Conservation (phyloP, 2,113 vertebrate species). For the Mirza zaza region DNA sequence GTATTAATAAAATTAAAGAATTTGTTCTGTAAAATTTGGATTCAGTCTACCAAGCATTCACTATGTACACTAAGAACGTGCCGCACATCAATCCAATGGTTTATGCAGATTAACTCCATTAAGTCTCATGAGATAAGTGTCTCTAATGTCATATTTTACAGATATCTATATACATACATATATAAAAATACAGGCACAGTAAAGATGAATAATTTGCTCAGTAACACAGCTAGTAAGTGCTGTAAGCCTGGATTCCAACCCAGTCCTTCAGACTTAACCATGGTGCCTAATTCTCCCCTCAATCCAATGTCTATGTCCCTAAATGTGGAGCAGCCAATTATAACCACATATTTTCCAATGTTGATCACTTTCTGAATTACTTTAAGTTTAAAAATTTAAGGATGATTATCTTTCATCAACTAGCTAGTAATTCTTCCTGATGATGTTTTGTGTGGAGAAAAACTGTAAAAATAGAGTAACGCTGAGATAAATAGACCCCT, state of each 20-base stretch:
- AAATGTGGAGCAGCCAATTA: background rate
- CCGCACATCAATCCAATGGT: background rate
- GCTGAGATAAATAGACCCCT: background rate
- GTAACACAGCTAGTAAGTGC: background rate
- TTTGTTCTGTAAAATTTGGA: too few relatives aligned
- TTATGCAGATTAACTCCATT: background rate
- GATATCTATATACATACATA: background rate
- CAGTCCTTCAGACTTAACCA: background rate
- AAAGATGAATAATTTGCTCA: background rate
- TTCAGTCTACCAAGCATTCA: background rate
- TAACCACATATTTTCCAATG: background rate
- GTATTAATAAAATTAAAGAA: too few relatives aligned
- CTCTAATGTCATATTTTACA: background rate
- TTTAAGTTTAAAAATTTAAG: background rate
- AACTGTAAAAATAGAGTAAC: background rate
- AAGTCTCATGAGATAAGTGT: background rate
- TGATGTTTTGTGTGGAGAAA: background rate
- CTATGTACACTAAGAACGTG: background rate
- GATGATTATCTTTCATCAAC: background rate
- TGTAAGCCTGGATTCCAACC: background rate
- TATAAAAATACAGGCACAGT: background rate
- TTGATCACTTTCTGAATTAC: background rate
- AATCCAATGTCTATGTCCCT: background rate
- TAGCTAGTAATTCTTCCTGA: background rate
- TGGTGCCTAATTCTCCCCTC: background rate